These are phyloP conservation scores for Clitarchus hookeri DNA, from an alignment of 2,888 invertebrate species.

Conservation along the genomic window DNA sequence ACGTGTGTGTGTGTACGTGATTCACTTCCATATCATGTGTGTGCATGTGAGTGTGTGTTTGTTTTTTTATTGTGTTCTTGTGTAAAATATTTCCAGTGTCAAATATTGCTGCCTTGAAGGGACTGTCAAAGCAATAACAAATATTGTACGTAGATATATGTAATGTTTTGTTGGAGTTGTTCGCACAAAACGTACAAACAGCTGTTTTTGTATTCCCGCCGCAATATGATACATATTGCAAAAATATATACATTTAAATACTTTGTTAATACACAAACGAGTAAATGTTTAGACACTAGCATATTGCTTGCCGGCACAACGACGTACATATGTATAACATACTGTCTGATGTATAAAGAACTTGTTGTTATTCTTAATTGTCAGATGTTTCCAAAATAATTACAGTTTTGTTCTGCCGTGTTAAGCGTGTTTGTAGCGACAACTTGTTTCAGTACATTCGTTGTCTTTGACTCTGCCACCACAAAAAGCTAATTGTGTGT, in stretches of 20 bases:
- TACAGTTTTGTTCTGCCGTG: neutral
- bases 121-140: constrained; percentile 39
- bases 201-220: constrained; percentile 6
- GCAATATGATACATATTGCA: neutral
- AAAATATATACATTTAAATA: neutral
- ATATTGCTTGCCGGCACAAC: neutral
- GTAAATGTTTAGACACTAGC: constrained; percentile 9
- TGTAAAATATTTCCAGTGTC: constrained; percentile 24
- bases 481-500: too few relatives aligned
- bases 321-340: neutral
- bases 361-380: neutral
- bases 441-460: neutral
- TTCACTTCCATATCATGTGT: constrained; percentile 40
- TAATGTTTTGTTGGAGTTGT: constrained; percentile 36
- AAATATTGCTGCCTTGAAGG: constrained; percentile 36
- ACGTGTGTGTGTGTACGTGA: constrained; percentile 25
- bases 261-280: neutral
- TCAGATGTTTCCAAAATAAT: neutral
- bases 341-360: neutral
- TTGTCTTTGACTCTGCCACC: too few relatives aligned
- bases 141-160: constrained; percentile 32
- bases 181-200: constrained; percentile 24
- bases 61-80: neutral
- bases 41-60: constrained; percentile 16
- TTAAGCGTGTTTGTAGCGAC: neutral